Evolutionary conservation across 92 coral and sea anemone species (phyloP).

Genomic region (Heteractis magnifica): DNA sequence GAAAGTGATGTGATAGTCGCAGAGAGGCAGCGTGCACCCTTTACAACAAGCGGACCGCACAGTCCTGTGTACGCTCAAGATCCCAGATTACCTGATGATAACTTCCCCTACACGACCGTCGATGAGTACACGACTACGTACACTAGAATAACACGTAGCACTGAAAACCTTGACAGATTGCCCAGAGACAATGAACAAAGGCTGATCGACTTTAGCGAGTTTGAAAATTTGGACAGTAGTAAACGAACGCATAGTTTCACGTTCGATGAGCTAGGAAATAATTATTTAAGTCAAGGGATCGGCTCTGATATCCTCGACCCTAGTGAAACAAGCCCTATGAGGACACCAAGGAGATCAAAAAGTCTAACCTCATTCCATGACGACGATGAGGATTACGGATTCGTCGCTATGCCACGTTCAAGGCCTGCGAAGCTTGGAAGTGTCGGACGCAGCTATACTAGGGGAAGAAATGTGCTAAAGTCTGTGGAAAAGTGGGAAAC

Average conservation of each 20-base stretch:
- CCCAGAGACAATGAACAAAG: not conserved
- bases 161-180: conserved; percentile 24
- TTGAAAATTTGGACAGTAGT: conserved; percentile 13
- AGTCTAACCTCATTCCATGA: conserved; percentile 38
- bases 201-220: conserved; percentile 8
- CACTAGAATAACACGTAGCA: conserved; percentile 25
- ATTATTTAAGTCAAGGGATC: not conserved
- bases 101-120: not conserved
- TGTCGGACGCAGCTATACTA: conserved; percentile 6
- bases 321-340: not conserved
- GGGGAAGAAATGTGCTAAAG: conserved; percentile 10
- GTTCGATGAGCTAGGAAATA: conserved; percentile 15
- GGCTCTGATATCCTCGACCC: conserved; percentile 10
- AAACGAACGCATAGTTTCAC: conserved; percentile 16
- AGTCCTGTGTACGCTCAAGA: conserved; percentile 26
- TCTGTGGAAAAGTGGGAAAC: conserved; percentile 37
- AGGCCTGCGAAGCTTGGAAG: not conserved
- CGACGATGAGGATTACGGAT: conserved; percentile 35
- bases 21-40: not conserved
- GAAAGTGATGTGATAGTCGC: not conserved
- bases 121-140: conserved; percentile 37
- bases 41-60: not conserved
- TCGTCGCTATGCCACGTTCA: conserved; percentile 21
- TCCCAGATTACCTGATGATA: not conserved
- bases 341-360: conserved; percentile 30